Percentiles rank a stretch among this genome's conserved stretches.
Evolutionary conservation across 2,797 vertebrate genomes (phyloP).

Genomic region (Micrastur ruficollis): DNA sequence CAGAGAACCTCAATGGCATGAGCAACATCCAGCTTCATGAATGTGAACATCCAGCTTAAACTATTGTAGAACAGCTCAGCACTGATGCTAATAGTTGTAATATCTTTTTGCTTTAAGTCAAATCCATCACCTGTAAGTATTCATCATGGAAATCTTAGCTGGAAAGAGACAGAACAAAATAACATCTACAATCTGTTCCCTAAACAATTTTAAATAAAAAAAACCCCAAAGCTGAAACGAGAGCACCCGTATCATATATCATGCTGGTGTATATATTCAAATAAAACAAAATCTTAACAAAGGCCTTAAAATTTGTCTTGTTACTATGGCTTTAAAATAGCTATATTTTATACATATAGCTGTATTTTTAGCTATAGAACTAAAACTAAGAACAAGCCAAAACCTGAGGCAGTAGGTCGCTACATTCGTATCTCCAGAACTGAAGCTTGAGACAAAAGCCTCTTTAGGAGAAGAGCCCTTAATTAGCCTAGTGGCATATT

Average conservation of each 20-base stretch:
- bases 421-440: not conserved
- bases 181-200: not conserved
- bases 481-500: not conserved
- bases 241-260: not conserved
- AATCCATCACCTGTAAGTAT: not conserved
- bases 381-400: not conserved
- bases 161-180: not conserved
- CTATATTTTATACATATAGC: not conserved
- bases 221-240: not conserved
- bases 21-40: not conserved
- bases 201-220: not conserved
- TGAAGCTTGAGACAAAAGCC: conserved; percentile 2
- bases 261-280: not conserved
- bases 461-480: conserved; percentile 3
- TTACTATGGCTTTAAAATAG: not conserved
- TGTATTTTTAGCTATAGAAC: not conserved
- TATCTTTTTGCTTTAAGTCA: not conserved
- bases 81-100: not conserved
- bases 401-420: not conserved
- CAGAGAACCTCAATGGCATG: not conserved
- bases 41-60: not conserved
- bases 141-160: not conserved
- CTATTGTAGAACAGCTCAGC: not conserved
- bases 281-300: not conserved
- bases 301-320: not conserved